A percentile compares a stretch with the other conserved stretches of the same genome.
These are phyloP conservation scores for Gnathonemus echidnorhynchus DNA, from an alignment of 2,113 vertebrate species.

Conservation along the genomic window DNA sequence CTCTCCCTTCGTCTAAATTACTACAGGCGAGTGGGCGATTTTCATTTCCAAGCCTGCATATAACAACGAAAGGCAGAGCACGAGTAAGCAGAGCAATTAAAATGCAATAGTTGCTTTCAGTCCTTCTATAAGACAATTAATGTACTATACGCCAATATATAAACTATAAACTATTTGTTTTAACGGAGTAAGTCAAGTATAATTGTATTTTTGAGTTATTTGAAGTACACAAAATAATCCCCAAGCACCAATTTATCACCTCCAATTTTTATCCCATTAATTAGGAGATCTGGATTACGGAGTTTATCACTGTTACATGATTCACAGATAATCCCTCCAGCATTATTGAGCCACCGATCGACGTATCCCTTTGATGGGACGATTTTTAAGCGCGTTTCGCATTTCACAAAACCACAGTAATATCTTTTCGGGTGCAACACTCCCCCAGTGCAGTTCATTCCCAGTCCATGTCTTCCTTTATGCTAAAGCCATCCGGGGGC, in stretches of 20 bases:
- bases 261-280: neutral
- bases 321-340: neutral
- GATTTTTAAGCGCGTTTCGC: neutral
- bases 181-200: neutral
- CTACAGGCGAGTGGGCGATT: neutral
- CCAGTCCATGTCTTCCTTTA: neutral
- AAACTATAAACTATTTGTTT: neutral
- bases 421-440: neutral
- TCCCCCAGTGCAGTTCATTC: neutral
- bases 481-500: neutral
- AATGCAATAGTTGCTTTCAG: neutral
- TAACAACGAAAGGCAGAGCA: neutral
- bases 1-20: neutral
- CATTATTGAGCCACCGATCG: neutral
- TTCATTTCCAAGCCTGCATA: neutral
- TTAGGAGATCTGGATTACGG: neutral
- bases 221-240: neutral
- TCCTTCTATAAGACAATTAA: neutral
- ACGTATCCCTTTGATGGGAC: neutral
- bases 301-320: neutral
- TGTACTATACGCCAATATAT: neutral
- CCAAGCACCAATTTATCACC: neutral
- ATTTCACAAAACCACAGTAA: neutral
- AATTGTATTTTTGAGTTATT: neutral
- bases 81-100: neutral